A percentile compares a stretch with the other conserved stretches of the same genome.
phyloP scores from a whole-genome alignment of 2,797 vertebrate species.

The Argentina silus region DNA sequence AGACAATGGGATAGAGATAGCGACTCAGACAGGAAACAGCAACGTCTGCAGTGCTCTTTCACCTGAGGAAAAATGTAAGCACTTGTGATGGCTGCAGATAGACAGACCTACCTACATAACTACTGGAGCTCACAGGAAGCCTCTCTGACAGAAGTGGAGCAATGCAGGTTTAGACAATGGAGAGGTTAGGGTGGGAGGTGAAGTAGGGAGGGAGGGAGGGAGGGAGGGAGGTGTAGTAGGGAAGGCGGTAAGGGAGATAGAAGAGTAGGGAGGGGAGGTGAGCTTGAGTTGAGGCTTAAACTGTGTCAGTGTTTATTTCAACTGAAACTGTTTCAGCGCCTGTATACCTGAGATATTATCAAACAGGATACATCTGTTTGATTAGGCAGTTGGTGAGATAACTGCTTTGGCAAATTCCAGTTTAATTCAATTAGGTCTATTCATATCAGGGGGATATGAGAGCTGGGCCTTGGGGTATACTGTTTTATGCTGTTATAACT shows the following conservation, averaged over 20 bases:
- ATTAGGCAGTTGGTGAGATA: conserved; percentile 32
- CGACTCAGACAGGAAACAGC: not conserved
- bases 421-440: conserved; percentile 29
- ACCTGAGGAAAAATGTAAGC: conserved; percentile 16
- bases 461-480: conserved; percentile 8
- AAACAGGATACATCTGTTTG: conserved; percentile 50
- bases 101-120: conserved; percentile 1
- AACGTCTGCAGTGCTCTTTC: not conserved
- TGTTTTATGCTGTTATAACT: conserved; percentile 4
- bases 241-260: not conserved
- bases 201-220: not conserved
- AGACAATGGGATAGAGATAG: not conserved
- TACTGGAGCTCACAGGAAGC: conserved; percentile 18
- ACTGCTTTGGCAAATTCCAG: conserved; percentile 15
- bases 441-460: conserved; percentile 25
- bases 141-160: conserved; percentile 9
- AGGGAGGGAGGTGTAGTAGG: not conserved
- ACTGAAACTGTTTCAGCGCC: conserved; percentile 19
- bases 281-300: conserved; percentile 30
- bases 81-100: conserved; percentile 17
- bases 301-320: conserved; percentile 28
- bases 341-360: conserved; percentile 43
- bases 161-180: not conserved
- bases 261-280: not conserved
- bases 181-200: not conserved